Evolutionary conservation across 2,113 vertebrate genomes (phyloP).

Genomic region (Corythornis vintsioides): DNA sequence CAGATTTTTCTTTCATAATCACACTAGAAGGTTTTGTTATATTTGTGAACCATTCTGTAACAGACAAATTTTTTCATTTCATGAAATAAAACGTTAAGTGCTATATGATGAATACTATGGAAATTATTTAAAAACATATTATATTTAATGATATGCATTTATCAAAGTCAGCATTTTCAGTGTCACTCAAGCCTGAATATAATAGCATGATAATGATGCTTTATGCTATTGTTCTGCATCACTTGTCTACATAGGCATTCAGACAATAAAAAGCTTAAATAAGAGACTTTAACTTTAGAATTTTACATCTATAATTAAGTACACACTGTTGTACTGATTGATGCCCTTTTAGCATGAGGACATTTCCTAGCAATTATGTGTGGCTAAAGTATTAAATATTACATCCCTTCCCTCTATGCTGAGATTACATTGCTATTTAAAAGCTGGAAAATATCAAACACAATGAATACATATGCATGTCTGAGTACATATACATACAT

Average conservation of each 20-base stretch:
- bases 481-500: not conserved
- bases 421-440: not conserved
- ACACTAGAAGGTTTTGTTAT: not conserved
- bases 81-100: not conserved
- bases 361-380: not conserved
- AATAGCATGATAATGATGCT: not conserved
- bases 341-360: not conserved
- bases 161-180: not conserved
- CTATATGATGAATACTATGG: not conserved
- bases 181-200: not conserved
- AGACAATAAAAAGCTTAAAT: not conserved
- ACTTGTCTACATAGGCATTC: not conserved
- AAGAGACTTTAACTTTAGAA: not conserved
- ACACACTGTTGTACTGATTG: not conserved
- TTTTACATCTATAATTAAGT: not conserved
- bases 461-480: not conserved
- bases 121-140: not conserved
- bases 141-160: not conserved
- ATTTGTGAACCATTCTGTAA: not conserved
- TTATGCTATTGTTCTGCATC: not conserved
- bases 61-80: not conserved
- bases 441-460: not conserved
- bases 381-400: not conserved
- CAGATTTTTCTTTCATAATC: not conserved
- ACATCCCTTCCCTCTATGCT: not conserved